Base-by-base conservation (phyloP, 2,113 vertebrate species). In the Poeciliopsis occidentalis region DNA sequence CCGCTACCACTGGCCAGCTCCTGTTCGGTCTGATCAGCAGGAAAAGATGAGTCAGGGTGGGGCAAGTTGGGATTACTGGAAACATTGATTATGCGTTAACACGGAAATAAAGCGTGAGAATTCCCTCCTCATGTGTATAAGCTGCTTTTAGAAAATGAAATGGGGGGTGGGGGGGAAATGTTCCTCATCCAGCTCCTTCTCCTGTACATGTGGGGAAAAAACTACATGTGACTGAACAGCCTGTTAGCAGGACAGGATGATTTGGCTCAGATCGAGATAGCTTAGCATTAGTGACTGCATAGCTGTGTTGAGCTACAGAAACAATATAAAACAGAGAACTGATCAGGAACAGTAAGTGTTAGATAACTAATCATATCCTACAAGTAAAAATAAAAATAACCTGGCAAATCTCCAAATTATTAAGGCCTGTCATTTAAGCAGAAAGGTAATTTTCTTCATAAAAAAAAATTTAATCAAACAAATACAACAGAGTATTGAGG, bases 231-330 rank as follows among this genome's bases (percentile, higher is more conserved):
- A 17, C 44, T 47, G 44, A 17, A 17, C 69, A 12, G 47, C 68
- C 67, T 84, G 77, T 83, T 71, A 70, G 85, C 80, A 66, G 68
- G 83, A 69, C 77, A 82, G 81, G 77, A 77, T 32, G 31, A 88
- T 83, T 90, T 83, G 64, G 84, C 80, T 91, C 76, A 85, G 37
- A 73, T 80, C 64, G 85, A 85, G 85, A 76, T 85, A 84, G 75
- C 70, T 83, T 90, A 89, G 90, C 91, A 41, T 76, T 84, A 85
- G 83, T 85, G 82, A 17, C 78, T 75, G 80, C 15, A 1, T 63
- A 13, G 5, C 71, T 29, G 51, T 63, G 61, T 80, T 75, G 63
- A 77, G 74, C 81, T 64, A 26, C 76, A 78, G n/a, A 77, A 86
- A 74, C 81, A 0, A 68, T 60, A 32, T 64, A 71, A 69, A 54